phyloP scores from a whole-genome alignment of 2,797 vertebrate species.

The Pogonophryne albipinna region DNA sequence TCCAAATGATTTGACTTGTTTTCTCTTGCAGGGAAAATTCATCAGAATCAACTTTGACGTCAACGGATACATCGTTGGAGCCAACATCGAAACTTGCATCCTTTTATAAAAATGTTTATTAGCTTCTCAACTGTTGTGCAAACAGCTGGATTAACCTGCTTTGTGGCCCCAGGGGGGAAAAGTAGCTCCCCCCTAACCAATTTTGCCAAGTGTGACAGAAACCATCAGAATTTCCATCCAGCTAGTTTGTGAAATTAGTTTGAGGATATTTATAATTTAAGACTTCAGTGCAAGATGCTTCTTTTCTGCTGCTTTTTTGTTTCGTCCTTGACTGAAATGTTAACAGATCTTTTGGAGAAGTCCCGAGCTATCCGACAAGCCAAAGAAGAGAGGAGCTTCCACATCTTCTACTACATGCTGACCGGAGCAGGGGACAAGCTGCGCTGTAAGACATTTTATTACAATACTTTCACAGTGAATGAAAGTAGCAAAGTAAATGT shows the following conservation, averaged over 20 bases:
- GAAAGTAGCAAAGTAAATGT: conserved; percentile 6
- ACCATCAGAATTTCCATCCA: not conserved
- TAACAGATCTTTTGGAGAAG: conserved; percentile 95
- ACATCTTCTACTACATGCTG: conserved; percentile 97
- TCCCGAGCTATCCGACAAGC: conserved; percentile 97
- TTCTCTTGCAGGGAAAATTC: conserved; percentile 83
- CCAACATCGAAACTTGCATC: conserved; percentile 99
- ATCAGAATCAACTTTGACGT: conserved; percentile 90
- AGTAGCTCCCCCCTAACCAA: no score
- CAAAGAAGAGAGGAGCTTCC: conserved; percentile 95
- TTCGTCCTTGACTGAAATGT: conserved; percentile 65
- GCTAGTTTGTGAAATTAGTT: conserved; percentile 6
- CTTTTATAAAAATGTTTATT: conserved; percentile 61
- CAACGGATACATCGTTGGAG: conserved; percentile 97
- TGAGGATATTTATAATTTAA: not conserved
- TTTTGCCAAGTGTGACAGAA: not conserved
- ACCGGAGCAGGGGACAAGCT: conserved; percentile 93
- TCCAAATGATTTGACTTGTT: not conserved
- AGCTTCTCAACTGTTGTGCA: no score
- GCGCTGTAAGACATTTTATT: conserved; percentile 87
- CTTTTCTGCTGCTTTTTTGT: not conserved
- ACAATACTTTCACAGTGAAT: not conserved
- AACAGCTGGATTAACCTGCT: not conserved
- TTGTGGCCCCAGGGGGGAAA: not conserved
- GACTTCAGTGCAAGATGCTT: not conserved